Base-by-base conservation (phyloP, 2,888 invertebrate species). In the Thyatira batis region DNA sequence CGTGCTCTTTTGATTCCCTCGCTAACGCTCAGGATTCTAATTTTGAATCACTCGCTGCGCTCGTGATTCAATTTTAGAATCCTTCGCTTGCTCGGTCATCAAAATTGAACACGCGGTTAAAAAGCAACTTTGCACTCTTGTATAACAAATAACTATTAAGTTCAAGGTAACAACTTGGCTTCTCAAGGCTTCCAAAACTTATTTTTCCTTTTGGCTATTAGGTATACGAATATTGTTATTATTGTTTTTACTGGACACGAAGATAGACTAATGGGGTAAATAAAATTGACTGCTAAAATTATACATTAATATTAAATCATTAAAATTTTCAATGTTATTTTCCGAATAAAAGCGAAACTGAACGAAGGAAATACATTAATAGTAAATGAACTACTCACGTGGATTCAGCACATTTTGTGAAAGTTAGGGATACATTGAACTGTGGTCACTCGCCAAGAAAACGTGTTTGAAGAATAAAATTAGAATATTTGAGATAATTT, bases 381-480 rank as follows among this genome's bases (percentile, higher is more conserved):
- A 27, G 13, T 48, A 27, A 17, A 27, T 27, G 39, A 3, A 27
- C 6, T 17, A 51, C 55, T 76, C 75, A 78, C 73, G 71, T 68
- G 72, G 63, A 55, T 50, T 56, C 25, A 23, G 64, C 61, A 67
- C 65, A 71, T 71, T 66, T 72, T 62, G 66, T 50, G 67, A 75
- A 71, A 71, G 39, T 39, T 39, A 17, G 17, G 73, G 69, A 51
- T 54, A 46, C 48, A 55, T 54, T 67, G 61, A 65, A 68, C 64
- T 56, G 56, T 69, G 70, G 65, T 71, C 71, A 72, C 72, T 73
- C 60, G 71, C 58, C 48, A 49, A 39, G 46, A 50, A 71, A 73
- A 80, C 73, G 78, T 80, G 73, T 58, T 60, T 56, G 39, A 48
- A 45, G 65, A 73, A 70, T 67, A 52, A 20, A 23, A 74, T 77